These are phyloP conservation scores for Brachystomella parvula DNA, from an alignment of 1,140 invertebrate genomes.

Conservation along the genomic window DNA sequence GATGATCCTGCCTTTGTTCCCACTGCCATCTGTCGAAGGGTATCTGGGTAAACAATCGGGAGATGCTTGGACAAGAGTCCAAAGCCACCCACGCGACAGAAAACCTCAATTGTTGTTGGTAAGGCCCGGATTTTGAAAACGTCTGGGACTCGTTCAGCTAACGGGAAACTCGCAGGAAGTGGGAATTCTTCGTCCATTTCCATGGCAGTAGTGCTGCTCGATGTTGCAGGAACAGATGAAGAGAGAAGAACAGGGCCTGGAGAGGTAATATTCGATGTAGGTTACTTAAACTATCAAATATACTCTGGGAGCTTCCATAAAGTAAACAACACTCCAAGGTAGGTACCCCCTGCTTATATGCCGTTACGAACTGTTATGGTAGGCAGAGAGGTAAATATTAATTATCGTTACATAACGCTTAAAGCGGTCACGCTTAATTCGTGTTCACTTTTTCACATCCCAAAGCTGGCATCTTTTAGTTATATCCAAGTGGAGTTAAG, in stretches of 20 bases:
- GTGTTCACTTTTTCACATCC: too few species aligned
- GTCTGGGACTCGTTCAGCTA: conserved; percentile 24
- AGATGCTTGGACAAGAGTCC: conserved; percentile 76
- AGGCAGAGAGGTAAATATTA: too few species aligned
- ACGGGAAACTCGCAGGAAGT: neutral
- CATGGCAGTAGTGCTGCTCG: neutral
- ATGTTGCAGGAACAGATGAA: neutral
- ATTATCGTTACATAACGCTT: too few species aligned
- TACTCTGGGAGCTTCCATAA: too few species aligned
- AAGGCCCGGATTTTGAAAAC: conserved; percentile 41
- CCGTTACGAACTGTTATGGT: too few species aligned
- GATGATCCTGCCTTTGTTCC: conserved; percentile 18
- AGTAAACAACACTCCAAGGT: neutral
- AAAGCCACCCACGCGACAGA: conserved; percentile 75
- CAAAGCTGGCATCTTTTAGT: too few species aligned
- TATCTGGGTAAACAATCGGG: conserved; percentile 75
- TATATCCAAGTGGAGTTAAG: too few species aligned
- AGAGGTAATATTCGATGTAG: neutral
- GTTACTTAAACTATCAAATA: too few species aligned
- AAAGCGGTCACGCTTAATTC: too few species aligned
- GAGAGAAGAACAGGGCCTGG: conserved; percentile 9
- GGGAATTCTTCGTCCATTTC: neutral
- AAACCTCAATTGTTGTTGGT: conserved; percentile 66
- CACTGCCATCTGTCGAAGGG: conserved; percentile 46
- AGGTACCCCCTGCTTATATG: neutral